These are phyloP conservation scores for Holacanthus passer DNA, from an alignment of 2,113 vertebrate genomes.

Conservation along the genomic window DNA sequence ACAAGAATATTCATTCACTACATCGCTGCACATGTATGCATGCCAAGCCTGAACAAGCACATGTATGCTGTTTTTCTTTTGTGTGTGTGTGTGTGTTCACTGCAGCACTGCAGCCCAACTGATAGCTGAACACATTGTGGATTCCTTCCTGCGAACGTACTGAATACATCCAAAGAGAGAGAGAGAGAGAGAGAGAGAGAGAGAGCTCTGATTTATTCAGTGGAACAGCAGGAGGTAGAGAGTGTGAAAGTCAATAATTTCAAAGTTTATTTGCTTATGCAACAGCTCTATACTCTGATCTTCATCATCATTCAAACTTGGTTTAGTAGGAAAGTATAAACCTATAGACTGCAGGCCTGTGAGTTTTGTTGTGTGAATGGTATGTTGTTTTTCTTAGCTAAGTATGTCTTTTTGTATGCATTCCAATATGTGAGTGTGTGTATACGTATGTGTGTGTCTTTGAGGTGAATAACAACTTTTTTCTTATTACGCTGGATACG, in stretches of 20 bases:
- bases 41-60: not conserved
- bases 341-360: conserved; percentile 24
- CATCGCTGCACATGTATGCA: conserved; percentile 3
- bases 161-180: conserved; percentile 48
- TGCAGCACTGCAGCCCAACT: conserved; percentile 41
- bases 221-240: conserved; percentile 58
- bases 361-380: conserved; percentile 33
- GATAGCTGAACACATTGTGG: conserved; percentile 48
- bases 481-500: conserved; percentile 72
- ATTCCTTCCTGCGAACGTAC: conserved; percentile 50
- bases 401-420: conserved; percentile 21
- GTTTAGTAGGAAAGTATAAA: conserved; percentile 41
- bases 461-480: conserved; percentile 78
- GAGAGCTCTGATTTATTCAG: conserved; percentile 66
- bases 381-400: conserved; percentile 42
- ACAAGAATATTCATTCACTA: conserved; percentile 5
- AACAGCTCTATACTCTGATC: conserved; percentile 57
- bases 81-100: not conserved
- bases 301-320: conserved; percentile 64
- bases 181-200: conserved; percentile 20
- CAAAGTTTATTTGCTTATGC: conserved; percentile 73
- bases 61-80: not conserved
- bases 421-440: conserved; percentile 26
- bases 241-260: conserved; percentile 72
- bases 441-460: conserved; percentile 45